Conservation (phyloP, 2,797 vertebrate species). For the Ibycter americanus region DNA sequence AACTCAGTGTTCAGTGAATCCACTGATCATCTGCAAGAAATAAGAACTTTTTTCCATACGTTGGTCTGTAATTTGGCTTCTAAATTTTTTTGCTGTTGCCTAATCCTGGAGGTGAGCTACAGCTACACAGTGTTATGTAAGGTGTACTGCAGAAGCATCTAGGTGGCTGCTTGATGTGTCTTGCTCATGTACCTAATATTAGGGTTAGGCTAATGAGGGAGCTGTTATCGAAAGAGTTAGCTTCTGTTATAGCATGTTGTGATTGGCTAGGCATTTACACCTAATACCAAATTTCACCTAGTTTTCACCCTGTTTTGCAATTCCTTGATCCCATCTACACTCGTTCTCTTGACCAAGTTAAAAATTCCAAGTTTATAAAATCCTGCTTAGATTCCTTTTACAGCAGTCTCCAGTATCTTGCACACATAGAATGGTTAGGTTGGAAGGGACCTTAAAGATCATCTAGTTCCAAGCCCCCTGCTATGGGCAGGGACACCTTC, state of each 20-base stretch:
- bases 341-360: not conserved
- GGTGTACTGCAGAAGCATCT: not conserved
- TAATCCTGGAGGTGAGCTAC: not conserved
- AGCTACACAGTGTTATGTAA: not conserved
- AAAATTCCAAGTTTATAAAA: not conserved
- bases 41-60: not conserved
- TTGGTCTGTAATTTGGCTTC: not conserved
- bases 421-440: not conserved
- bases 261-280: not conserved
- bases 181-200: not conserved
- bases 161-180: not conserved
- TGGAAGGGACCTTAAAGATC: no score
- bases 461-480: no score
- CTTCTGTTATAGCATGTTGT: not conserved
- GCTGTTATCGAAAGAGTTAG: not conserved
- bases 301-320: not conserved
- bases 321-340: not conserved
- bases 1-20: not conserved
- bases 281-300: not conserved
- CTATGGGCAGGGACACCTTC: no score
- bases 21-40: not conserved
- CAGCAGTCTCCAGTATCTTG: not conserved
- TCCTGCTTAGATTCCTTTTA: not conserved
- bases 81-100: not conserved
- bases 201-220: not conserved